phyloP scores from a whole-genome alignment of 2,888 invertebrate species.

The Lasius platythorax region DNA sequence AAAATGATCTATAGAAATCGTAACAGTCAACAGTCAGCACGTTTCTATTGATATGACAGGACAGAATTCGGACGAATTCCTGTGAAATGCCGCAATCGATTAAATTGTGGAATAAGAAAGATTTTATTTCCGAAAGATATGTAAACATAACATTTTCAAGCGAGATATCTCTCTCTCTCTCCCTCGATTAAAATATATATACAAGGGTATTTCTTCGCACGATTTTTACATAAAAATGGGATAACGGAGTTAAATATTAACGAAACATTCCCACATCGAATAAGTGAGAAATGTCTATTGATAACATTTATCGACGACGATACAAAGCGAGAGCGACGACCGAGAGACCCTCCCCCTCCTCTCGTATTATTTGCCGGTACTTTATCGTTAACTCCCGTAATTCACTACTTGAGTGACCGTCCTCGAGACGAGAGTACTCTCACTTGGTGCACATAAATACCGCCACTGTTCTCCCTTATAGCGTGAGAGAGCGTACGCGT shows the following conservation, averaged over 20 bases:
- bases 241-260: neutral
- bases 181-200: neutral
- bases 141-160: neutral
- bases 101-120: neutral
- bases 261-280: neutral
- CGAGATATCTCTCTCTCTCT: neutral
- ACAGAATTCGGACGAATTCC: neutral
- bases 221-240: neutral
- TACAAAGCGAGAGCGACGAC: neutral
- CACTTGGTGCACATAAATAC: slow-evolving; percentile 43
- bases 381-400: slow-evolving; percentile 63
- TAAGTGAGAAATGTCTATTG: neutral
- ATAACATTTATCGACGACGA: slow-evolving; percentile 16
- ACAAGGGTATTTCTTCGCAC: neutral
- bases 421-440: slow-evolving; percentile 69
- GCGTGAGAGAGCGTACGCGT: slow-evolving; percentile 24
- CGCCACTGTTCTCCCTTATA: slow-evolving; percentile 61
- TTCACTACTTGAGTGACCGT: slow-evolving; percentile 68
- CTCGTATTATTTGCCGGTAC: slow-evolving; percentile 18
- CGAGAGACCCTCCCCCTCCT: neutral
- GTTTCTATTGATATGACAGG: neutral
- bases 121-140: neutral
- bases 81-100: neutral
- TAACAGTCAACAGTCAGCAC: neutral
- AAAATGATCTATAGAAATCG: neutral